These are phyloP conservation scores for Halcyon malimbica DNA, from an alignment of 2,113 vertebrate genomes.

Conservation along the genomic window DNA sequence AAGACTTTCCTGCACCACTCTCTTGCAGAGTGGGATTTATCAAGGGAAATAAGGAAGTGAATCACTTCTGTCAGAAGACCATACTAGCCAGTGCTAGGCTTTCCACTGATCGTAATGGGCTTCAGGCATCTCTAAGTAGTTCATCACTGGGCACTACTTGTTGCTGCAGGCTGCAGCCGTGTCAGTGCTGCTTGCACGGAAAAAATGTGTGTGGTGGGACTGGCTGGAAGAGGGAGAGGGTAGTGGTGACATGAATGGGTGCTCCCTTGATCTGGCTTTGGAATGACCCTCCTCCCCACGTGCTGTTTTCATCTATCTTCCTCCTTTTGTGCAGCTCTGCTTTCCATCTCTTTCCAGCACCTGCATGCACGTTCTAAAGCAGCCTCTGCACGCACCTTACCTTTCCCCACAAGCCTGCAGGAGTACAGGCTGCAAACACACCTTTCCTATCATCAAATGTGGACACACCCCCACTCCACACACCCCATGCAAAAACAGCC, in stretches of 20 bases:
- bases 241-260: rapidly evolving
- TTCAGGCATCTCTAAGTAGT: background rate
- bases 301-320: background rate
- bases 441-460: background rate
- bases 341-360: background rate
- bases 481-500: background rate
- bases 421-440: background rate
- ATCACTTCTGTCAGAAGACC: background rate
- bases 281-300: background rate
- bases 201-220: background rate
- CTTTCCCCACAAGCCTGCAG: background rate
- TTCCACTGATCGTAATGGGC: background rate
- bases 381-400: background rate
- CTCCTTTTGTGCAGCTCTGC: background rate
- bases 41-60: background rate
- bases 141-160: background rate
- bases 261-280: background rate
- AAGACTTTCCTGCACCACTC: background rate
- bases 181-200: background rate
- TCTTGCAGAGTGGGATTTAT: background rate
- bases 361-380: background rate
- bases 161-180: background rate
- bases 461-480: background rate
- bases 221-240: background rate
- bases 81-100: background rate